phyloP scores from a whole-genome alignment of 2,888 invertebrate genomes.

The Cryptops parisi region DNA sequence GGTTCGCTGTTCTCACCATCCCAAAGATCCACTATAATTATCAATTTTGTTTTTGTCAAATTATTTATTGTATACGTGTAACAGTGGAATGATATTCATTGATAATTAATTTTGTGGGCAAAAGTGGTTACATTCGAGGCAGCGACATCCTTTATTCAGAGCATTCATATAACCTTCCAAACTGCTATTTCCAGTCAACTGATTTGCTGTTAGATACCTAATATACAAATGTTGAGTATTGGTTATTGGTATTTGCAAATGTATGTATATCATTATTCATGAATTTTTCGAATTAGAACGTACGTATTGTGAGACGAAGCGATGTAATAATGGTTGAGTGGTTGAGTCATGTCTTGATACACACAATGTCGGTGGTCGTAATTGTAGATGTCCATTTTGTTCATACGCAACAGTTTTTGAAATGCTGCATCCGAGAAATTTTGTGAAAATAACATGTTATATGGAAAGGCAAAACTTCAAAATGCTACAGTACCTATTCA shows the following conservation, averaged over 20 bases:
- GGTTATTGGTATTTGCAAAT: no score
- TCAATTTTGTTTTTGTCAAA: constrained; percentile 1
- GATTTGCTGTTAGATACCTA: constrained; percentile 43
- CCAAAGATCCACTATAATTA: constrained; percentile 43
- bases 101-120: background rate
- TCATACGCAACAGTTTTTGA: constrained; percentile 34
- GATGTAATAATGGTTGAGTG: constrained; percentile 42
- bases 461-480: no score
- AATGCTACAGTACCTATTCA: no score
- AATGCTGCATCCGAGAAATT: constrained; percentile 26
- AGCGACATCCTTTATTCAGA: constrained; percentile 41
- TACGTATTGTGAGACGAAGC: constrained; percentile 48
- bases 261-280: no score
- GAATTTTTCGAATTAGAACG: constrained; percentile 22
- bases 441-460: constrained; percentile 5
- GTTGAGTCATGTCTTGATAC: constrained; percentile 43
- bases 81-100: background rate
- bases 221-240: constrained; percentile 18
- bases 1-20: constrained; percentile 41
- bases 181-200: constrained; percentile 43
- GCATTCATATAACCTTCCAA: constrained; percentile 46
- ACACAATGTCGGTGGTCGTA: constrained; percentile 33
- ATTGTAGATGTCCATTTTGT: constrained; percentile 38
- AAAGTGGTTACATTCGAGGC: constrained; percentile 40
- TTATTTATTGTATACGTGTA: background rate